phyloP scores from a whole-genome alignment of 2,888 invertebrate species.

The Aphodius sticticus region DNA sequence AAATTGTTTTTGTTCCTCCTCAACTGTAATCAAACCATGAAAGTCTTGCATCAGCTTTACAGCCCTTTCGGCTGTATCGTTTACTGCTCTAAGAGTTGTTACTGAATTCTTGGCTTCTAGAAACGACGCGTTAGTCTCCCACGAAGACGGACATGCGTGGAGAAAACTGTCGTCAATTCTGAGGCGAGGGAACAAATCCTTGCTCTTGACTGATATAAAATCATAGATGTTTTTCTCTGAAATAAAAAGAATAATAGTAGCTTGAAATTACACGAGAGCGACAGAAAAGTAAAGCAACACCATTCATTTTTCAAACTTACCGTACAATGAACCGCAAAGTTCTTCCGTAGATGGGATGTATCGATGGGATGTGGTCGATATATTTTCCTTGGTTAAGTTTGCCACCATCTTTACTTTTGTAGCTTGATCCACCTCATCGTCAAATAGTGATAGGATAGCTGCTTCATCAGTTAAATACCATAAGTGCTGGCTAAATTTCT shows the following conservation, averaged over 20 bases:
- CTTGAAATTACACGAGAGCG: neutral
- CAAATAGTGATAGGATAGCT: conserved; percentile 4
- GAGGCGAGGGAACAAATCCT: too few species aligned
- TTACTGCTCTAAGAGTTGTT: neutral
- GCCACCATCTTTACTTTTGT: too few species aligned
- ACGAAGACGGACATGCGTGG: neutral
- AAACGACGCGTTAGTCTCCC: too few species aligned
- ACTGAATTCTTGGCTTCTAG: too few species aligned
- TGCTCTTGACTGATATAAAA: too few species aligned
- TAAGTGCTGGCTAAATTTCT: conserved; percentile 42
- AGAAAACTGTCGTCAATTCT: neutral
- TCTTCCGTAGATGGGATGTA: neutral
- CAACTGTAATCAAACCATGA: conserved; percentile 43
- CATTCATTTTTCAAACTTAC: neutral
- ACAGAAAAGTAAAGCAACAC: neutral
- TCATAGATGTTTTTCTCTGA: too few species aligned
- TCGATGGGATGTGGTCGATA: neutral
- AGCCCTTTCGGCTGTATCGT: conserved; percentile 37
- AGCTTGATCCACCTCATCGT: too few species aligned
- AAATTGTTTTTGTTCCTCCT: conserved; percentile 45
- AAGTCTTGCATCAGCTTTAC: conserved; percentile 45
- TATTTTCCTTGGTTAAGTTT: too few species aligned
- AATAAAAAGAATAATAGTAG: neutral
- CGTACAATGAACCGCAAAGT: neutral
- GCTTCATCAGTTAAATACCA: conserved; percentile 44